A percentile compares a stretch with the other conserved stretches of the same genome.
Evolutionary conservation across 2,797 vertebrate genomes (phyloP).

Genomic region (Cuniculus paca): DNA sequence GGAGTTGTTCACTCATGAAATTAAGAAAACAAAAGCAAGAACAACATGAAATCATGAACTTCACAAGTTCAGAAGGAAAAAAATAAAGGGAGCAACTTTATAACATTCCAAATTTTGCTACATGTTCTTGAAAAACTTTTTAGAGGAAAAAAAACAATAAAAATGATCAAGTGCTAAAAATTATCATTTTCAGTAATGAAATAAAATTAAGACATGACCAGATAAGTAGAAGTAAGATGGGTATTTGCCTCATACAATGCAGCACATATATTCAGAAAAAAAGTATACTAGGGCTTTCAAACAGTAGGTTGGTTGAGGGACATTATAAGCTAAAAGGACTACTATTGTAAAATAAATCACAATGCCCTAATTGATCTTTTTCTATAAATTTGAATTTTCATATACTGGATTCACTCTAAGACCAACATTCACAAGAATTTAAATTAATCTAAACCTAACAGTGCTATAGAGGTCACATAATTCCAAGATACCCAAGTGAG

Average conservation of each 20-base stretch:
- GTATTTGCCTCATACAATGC: neutral
- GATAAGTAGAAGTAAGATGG: constrained; percentile 17
- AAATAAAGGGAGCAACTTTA: neutral
- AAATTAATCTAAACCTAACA: constrained; percentile 66
- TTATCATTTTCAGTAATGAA: constrained; percentile 48
- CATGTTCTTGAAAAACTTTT: neutral
- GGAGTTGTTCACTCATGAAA: neutral
- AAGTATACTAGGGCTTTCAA: neutral
- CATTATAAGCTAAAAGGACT: neutral
- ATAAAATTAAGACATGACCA: constrained; percentile 8
- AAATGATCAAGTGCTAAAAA: constrained; percentile 41
- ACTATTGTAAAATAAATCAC: neutral
- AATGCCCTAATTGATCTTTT: constrained; percentile 39
- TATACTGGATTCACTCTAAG: constrained; percentile 58
- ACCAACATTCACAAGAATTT: constrained; percentile 51
- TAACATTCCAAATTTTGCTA: neutral
- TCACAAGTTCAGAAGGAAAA: constrained; percentile 6
- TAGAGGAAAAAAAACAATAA: neutral
- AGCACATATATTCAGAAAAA: neutral
- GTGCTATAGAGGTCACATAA: constrained; percentile 34
- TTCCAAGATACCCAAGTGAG: constrained; percentile 59
- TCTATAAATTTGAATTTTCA: constrained; percentile 59
- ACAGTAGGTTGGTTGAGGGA: neutral
- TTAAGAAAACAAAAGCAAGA: constrained; percentile 27
- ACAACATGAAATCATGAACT: neutral